Evolutionary conservation across 2,888 invertebrate species (phyloP).

Genomic region (Xanthia icteritia): DNA sequence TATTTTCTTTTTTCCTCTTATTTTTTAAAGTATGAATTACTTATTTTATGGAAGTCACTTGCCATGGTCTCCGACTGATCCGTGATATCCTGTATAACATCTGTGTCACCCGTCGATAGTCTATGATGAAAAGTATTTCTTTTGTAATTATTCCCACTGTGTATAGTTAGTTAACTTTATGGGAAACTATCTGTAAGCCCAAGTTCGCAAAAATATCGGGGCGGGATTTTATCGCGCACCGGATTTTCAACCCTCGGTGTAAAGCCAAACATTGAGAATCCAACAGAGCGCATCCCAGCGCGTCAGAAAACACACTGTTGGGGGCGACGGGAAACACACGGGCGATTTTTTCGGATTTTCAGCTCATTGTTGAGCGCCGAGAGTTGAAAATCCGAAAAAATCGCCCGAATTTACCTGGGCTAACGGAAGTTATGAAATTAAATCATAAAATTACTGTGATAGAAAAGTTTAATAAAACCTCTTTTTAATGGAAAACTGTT

Average conservation of each 20-base stretch:
- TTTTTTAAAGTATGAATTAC: neutral
- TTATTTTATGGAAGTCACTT: neutral
- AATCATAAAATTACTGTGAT: neutral
- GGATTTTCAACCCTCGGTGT: too few species aligned
- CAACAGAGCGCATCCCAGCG: too few species aligned
- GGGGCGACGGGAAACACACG: too few species aligned
- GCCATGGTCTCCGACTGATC: neutral
- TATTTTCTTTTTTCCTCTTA: neutral
- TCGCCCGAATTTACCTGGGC: too few species aligned
- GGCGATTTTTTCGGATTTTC: too few species aligned
- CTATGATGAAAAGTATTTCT: neutral
- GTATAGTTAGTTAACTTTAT: neutral
- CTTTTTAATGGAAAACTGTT: neutral
- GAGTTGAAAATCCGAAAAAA: too few species aligned
- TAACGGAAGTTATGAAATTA: neutral
- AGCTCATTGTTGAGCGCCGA: too few species aligned
- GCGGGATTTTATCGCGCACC: too few species aligned
- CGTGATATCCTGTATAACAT: neutral
- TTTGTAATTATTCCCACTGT: neutral
- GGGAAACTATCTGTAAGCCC: neutral
- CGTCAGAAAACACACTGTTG: too few species aligned
- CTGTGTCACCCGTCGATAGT: neutral
- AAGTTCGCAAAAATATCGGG: too few species aligned
- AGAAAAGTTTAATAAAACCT: constrained; percentile 9
- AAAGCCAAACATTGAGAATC: too few species aligned